Conservation (phyloP, 2,888 invertebrate species). For the Lutraria lutraria region DNA sequence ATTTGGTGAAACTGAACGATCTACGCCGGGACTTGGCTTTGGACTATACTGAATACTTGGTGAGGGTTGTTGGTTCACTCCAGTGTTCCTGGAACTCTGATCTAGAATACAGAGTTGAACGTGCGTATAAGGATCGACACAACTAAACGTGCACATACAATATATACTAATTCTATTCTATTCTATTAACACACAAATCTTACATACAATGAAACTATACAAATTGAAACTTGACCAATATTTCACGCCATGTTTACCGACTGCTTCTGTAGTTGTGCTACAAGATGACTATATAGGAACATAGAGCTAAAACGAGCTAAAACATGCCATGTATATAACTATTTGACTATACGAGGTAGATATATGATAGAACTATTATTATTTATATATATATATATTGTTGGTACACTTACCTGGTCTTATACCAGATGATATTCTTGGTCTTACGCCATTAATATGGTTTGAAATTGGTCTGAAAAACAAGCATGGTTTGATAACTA, state of each 20-base stretch:
- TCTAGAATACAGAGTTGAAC: constrained; percentile 34
- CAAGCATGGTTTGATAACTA: background rate
- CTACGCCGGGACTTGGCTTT: constrained; percentile 25
- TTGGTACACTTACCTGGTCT: constrained; percentile 19
- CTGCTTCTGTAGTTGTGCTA: background rate
- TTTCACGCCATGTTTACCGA: too few species aligned
- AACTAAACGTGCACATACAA: constrained; percentile 18
- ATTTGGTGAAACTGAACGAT: constrained; percentile 31
- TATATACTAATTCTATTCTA: background rate
- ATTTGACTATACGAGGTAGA: background rate
- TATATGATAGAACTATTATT: background rate
- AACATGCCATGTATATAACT: background rate
- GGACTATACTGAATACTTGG: constrained; percentile 35
- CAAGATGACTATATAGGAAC: background rate
- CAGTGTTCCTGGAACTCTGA: background rate
- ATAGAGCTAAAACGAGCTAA: background rate
- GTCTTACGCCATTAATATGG: constrained; percentile 16
- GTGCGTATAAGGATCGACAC: background rate
- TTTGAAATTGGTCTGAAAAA: constrained; percentile 7
- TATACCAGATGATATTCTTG: constrained; percentile 20
- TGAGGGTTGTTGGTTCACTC: background rate
- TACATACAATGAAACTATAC: too few species aligned
- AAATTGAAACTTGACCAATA: too few species aligned
- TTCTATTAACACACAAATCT: too few species aligned
- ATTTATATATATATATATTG: background rate